phyloP scores from a whole-genome alignment of 2,797 vertebrate species.

The Enteromius paludinosus region DNA sequence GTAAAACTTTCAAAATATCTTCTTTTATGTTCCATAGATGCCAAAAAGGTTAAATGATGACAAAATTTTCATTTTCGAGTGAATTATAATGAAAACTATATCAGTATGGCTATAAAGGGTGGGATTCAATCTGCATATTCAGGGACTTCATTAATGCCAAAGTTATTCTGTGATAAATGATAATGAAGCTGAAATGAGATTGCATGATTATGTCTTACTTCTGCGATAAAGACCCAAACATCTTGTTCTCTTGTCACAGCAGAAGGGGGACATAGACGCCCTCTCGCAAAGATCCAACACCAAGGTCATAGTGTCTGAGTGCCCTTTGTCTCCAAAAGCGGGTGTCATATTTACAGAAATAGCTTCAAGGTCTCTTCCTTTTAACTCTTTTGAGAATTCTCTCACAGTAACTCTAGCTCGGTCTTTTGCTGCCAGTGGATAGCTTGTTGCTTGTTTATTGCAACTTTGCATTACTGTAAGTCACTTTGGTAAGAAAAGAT shows the following conservation, averaged over 20 bases:
- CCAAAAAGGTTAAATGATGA: not conserved
- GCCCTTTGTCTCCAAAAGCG: slow-evolving; percentile 11
- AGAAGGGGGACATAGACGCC: not conserved
- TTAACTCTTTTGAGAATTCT: slow-evolving; percentile 2
- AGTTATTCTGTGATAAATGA: slow-evolving; percentile 31
- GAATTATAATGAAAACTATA: slow-evolving; percentile 12
- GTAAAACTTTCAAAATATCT: not conserved
- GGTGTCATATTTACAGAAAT: slow-evolving; percentile 22
- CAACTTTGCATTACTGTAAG: not conserved
- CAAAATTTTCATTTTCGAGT: not conserved
- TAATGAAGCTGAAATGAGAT: slow-evolving; percentile 49
- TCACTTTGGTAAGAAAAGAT: not conserved
- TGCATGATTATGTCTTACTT: slow-evolving; percentile 22
- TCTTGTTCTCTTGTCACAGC: not conserved
- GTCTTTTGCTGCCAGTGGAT: not conserved
- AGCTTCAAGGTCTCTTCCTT: not conserved
- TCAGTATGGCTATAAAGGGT: slow-evolving; percentile 24
- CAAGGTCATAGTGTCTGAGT: slow-evolving; percentile 6
- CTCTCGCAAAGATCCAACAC: not conserved
- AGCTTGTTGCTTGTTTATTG: not conserved
- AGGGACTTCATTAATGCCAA: slow-evolving; percentile 28
- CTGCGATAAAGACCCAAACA: slow-evolving; percentile 7
- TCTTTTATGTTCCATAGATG: not conserved
- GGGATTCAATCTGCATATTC: slow-evolving; percentile 38
- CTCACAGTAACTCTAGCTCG: not conserved